phyloP scores from a whole-genome alignment of 1,140 invertebrate genomes.

The Aphelinus certus region DNA sequence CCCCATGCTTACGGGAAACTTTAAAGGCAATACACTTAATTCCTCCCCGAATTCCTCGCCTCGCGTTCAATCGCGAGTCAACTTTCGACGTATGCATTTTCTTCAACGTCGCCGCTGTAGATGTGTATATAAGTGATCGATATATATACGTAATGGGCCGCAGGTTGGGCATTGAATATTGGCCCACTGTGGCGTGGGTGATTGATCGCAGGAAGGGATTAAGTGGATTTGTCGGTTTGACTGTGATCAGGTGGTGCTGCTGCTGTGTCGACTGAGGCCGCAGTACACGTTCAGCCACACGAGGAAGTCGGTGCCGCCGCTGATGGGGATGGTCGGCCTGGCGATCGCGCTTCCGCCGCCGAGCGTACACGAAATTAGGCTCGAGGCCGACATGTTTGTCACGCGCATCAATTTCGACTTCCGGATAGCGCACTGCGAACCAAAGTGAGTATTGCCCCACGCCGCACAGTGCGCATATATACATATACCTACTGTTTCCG shows the following conservation, averaged over 20 bases:
- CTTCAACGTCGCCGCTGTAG: too few relatives aligned
- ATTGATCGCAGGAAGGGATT: too few relatives aligned
- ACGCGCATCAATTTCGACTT: slow-evolving; percentile 96
- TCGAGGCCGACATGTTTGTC: slow-evolving; percentile 97
- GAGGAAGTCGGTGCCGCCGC: slow-evolving; percentile 80
- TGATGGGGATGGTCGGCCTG: slow-evolving; percentile 92
- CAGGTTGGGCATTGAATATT: too few relatives aligned
- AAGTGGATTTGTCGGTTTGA: too few relatives aligned
- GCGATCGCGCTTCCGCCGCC: slow-evolving; percentile 95
- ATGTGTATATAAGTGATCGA: too few relatives aligned
- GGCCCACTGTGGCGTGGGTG: too few relatives aligned
- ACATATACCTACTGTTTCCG: slow-evolving; percentile 4
- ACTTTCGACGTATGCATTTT: too few relatives aligned
- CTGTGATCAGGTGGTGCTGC: slow-evolving; percentile 83
- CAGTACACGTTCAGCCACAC: slow-evolving; percentile 92
- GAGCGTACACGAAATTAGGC: slow-evolving; percentile 93
- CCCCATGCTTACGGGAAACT: too few relatives aligned
- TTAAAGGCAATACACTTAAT: too few relatives aligned
- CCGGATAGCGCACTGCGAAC: slow-evolving; percentile 95
- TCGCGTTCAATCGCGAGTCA: too few relatives aligned
- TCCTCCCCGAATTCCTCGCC: too few relatives aligned
- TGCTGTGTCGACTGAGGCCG: slow-evolving; percentile 88
- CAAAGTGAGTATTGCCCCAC: slow-evolving; percentile 74
- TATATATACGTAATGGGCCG: too few relatives aligned
- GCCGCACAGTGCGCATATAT: not conserved